phyloP scores from a whole-genome alignment of 2,113 vertebrate genomes.

The Megalops atlanticus region DNA sequence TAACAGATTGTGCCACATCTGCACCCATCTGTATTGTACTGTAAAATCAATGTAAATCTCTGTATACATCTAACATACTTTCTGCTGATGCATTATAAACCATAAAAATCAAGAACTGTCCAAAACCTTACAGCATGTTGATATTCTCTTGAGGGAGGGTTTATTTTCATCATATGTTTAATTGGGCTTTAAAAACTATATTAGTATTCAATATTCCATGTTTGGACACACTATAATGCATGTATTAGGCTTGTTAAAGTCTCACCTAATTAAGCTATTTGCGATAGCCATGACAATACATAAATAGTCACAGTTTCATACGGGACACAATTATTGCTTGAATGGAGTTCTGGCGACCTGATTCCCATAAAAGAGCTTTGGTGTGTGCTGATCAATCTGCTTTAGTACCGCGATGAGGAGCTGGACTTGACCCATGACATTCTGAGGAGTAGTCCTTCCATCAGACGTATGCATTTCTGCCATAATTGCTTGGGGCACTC shows the following conservation, averaged over 20 bases:
- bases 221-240: not conserved
- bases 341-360: not conserved
- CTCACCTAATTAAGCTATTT: not conserved
- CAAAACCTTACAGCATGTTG: not conserved
- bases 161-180: not conserved
- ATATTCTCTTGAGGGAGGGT: not conserved
- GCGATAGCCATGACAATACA: not conserved
- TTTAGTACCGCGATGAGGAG: not conserved
- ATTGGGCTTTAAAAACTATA: not conserved
- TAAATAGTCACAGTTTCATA: not conserved
- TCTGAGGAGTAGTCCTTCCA: not conserved
- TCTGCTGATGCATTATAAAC: not conserved
- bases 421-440: not conserved
- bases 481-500: constrained; percentile 54
- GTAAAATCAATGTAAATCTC: not conserved
- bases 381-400: constrained; percentile 7
- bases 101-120: not conserved
- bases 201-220: not conserved
- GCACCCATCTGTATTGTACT: not conserved
- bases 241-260: not conserved
- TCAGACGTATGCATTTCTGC: constrained; percentile 69
- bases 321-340: not conserved
- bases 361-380: not conserved
- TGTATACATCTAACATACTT: not conserved
- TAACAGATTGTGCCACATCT: not conserved